Evolutionary conservation across 2,888 invertebrate species (phyloP).

Genomic region (Vanessa cardui): DNA sequence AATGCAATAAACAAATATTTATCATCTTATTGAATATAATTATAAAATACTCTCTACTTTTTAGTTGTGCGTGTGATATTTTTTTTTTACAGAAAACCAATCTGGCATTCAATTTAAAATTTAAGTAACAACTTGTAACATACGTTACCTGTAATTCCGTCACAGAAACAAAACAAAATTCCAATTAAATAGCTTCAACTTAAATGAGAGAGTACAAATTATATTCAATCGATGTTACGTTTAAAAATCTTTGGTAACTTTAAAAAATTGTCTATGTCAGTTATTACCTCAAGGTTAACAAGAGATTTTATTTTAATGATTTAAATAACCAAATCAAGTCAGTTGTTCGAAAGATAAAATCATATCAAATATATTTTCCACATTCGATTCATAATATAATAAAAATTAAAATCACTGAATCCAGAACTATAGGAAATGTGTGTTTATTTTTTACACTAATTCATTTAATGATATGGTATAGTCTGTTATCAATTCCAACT

Average conservation of each 20-base stretch:
- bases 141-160: not conserved
- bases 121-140: not conserved
- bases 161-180: conserved; percentile 5
- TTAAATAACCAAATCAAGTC: too few relatives aligned
- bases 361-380: too few relatives aligned
- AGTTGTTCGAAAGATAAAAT: too few relatives aligned
- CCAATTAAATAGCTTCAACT: conserved; percentile 2
- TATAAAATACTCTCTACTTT: conserved; percentile 24
- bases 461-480: too few relatives aligned
- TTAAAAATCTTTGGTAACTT: conserved; percentile 18
- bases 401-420: too few relatives aligned
- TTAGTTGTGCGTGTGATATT: conserved; percentile 27
- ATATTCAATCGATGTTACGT: conserved; percentile 12
- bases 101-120: fast-evolving
- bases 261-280: conserved; percentile 7
- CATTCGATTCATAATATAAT: not conserved
- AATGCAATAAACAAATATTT: conserved; percentile 24
- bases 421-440: too few relatives aligned
- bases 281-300: not conserved
- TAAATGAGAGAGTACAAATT: conserved; percentile 22
- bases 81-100: too few relatives aligned
- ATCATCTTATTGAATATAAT: conserved; percentile 37
- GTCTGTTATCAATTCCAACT: not conserved
- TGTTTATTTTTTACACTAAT: too few relatives aligned
- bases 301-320: not conserved